Evolutionary conservation across 2,113 vertebrate species (phyloP).

Genomic region (Fulica atra): DNA sequence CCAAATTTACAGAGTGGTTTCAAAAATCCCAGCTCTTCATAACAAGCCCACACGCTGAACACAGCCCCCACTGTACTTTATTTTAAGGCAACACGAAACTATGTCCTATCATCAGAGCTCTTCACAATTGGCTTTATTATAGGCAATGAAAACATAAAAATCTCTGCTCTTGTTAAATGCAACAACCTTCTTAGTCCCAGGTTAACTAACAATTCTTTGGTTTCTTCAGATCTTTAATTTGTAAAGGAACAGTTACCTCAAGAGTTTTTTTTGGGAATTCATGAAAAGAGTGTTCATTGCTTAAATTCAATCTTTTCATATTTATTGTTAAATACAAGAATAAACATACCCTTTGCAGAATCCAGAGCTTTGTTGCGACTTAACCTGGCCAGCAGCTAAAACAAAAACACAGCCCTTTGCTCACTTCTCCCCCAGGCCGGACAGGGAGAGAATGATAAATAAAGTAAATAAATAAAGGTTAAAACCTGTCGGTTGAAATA

Average conservation of each 20-base stretch:
- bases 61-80: not conserved
- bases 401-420: too few species aligned
- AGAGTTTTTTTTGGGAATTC: not conserved
- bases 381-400: too few species aligned
- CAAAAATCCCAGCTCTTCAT: not conserved
- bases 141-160: not conserved
- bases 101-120: not conserved
- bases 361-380: not conserved
- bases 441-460: too few species aligned
- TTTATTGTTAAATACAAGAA: not conserved
- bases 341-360: not conserved
- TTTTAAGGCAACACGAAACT: not conserved
- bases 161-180: not conserved
- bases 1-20: not conserved
- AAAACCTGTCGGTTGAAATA: too few species aligned
- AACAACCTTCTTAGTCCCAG: not conserved
- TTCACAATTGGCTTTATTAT: not conserved
- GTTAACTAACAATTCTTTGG: not conserved
- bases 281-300: not conserved
- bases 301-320: constrained; percentile 8
- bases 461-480: too few species aligned
- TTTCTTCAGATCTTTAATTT: not conserved
- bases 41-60: not conserved
- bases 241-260: not conserved
- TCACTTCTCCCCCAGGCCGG: too few species aligned